Evolutionary conservation across 2,113 vertebrate genomes (phyloP).

Genomic region (Apistogramma diplotaenia): DNA sequence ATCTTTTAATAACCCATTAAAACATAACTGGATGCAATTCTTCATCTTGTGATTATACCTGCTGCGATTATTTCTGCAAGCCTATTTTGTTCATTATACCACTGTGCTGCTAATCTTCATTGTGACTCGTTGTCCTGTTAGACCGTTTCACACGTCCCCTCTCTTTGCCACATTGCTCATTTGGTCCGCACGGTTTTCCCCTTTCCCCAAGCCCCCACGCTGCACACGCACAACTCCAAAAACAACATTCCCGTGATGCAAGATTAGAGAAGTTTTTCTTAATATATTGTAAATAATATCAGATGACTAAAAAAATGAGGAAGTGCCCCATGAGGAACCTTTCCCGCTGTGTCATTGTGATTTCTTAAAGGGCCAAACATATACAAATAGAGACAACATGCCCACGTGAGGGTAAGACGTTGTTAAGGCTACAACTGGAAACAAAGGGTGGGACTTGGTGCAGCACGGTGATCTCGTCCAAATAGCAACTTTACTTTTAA

Average conservation of each 20-base stretch:
- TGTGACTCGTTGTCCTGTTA: conserved; percentile 48
- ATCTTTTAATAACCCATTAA: not conserved
- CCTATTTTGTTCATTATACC: not conserved
- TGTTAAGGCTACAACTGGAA: not conserved
- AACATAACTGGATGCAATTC: not conserved
- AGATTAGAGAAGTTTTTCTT: conserved; percentile 62
- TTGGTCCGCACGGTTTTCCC: not conserved
- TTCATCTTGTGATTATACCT: not conserved
- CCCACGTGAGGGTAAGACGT: not conserved
- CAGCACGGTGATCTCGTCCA: not conserved
- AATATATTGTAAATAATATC: conserved; percentile 68
- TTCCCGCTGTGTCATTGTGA: conserved; percentile 73
- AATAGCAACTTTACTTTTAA: not conserved
- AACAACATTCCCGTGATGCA: conserved; percentile 63
- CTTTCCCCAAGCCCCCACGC: not conserved
- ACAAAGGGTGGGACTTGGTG: not conserved
- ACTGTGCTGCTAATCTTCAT: not conserved
- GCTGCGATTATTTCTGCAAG: not conserved
- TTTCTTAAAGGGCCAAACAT: conserved; percentile 13
- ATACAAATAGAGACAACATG: not conserved
- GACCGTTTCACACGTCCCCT: conserved; percentile 7
- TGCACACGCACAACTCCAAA: not conserved
- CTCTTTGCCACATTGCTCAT: not conserved
- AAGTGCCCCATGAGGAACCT: conserved; percentile 55
- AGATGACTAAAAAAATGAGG: conserved; percentile 67